These are phyloP conservation scores for Fopius arisanus DNA, from an alignment of 1,140 invertebrate species.

Conservation along the genomic window DNA sequence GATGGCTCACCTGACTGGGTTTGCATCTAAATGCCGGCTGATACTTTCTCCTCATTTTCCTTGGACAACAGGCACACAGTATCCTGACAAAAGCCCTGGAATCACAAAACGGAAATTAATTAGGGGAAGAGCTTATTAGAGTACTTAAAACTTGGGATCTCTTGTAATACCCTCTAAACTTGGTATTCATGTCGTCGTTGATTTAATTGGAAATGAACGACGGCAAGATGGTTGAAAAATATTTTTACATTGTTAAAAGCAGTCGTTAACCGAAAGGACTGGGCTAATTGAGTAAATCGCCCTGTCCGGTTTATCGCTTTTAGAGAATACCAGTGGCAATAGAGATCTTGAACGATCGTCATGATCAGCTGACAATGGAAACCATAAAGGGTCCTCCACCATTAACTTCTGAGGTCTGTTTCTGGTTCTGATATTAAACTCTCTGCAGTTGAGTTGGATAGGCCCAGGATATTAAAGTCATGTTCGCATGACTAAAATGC, in stretches of 20 bases:
- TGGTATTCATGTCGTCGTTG: background rate
- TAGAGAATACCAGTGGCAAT: background rate
- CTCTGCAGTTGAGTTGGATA: background rate
- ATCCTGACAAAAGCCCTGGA: constrained; percentile 83
- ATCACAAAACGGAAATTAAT: constrained; percentile 48
- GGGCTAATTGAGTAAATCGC: background rate
- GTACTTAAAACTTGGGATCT: background rate
- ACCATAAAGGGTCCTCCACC: background rate
- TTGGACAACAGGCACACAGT: constrained; percentile 81
- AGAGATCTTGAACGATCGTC: background rate
- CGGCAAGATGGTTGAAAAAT: background rate
- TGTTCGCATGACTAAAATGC: constrained; percentile 38
- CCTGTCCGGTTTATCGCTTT: background rate
- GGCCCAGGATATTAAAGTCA: constrained; percentile 25
- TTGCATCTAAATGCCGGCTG: constrained; percentile 81
- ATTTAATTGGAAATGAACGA: constrained; percentile 1
- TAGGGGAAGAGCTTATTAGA: background rate
- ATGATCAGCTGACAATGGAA: background rate
- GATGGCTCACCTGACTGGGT: constrained; percentile 77
- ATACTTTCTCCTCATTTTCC: constrained; percentile 77
- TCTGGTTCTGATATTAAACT: background rate
- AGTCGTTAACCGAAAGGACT: background rate
- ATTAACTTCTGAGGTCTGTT: background rate
- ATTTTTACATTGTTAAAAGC: background rate
- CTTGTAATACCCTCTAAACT: background rate